These are phyloP conservation scores for Cephus cinctus DNA, from an alignment of 1,140 invertebrate species.

Conservation along the genomic window DNA sequence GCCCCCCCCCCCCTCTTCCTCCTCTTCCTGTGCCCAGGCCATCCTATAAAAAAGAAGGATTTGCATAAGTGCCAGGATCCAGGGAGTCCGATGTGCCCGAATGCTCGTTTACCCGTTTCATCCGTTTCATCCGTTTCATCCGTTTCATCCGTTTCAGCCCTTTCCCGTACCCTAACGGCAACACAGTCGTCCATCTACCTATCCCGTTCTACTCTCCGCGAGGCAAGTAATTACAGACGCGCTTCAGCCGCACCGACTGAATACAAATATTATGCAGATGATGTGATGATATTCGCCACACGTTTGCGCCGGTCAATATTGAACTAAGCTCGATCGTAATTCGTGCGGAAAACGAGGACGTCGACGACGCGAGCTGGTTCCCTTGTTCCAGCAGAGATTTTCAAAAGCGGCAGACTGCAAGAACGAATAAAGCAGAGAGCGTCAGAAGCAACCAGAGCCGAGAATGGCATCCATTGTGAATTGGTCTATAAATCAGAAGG, in stretches of 20 bases:
- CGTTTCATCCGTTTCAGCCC: slow-evolving; percentile 16
- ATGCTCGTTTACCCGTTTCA: slow-evolving; percentile 28
- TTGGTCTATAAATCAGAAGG: slow-evolving; percentile 42
- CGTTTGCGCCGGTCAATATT: slow-evolving; percentile 52
- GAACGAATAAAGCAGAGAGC: neutral
- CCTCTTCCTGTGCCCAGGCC: too few species aligned
- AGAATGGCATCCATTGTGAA: slow-evolving; percentile 19
- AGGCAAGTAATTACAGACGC: slow-evolving; percentile 51
- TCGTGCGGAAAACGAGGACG: slow-evolving; percentile 27
- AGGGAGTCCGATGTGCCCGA: too few species aligned
- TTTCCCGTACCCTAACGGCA: neutral
- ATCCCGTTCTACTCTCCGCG: slow-evolving; percentile 35
- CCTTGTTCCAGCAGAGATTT: slow-evolving; percentile 15
- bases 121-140: slow-evolving; percentile 17
- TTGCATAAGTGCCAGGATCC: too few species aligned
- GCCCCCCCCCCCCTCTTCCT: too few species aligned
- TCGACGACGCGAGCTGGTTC: neutral
- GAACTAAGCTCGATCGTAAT: slow-evolving; percentile 46
- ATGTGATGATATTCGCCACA: slow-evolving; percentile 52
- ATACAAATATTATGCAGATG: slow-evolving; percentile 53
- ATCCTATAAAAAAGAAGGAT: slow-evolving; percentile 33
- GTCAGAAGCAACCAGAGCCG: neutral
- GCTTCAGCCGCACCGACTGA: slow-evolving; percentile 46
- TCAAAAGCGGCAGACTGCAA: neutral
- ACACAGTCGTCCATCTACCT: slow-evolving; percentile 23